Base-by-base conservation (phyloP, 2,888 invertebrate species). In the Drosophila limbata region DNA sequence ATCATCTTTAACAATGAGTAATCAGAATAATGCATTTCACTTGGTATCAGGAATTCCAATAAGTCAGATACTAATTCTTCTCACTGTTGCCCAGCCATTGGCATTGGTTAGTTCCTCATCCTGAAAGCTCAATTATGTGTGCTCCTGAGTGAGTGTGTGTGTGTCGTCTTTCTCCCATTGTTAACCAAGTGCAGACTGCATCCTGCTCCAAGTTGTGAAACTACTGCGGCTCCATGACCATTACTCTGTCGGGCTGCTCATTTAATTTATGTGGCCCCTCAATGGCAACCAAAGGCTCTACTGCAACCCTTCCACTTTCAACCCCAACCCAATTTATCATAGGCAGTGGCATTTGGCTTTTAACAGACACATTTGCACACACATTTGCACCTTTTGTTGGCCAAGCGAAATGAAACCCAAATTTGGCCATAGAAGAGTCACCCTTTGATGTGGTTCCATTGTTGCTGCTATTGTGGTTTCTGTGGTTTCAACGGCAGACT, bases 311-410 rank as follows among this genome's bases (percentile, higher is more conserved):
- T 17, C 5, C 17, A 35, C 10, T 1, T 48, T 15, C 8, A 17
- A 8, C n/a, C 11, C 1, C 19, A 37, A 21, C 33, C 59, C 52
- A 67, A 79, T 84, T 64, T 73, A 70, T 62, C 65, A 75, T 57
- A 48, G 55, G 65, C 19, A 47, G 47, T 50, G 31, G 42, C 50
- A 60, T 52, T 39, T 35, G 67, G 57, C 61, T 62, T 77, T 79
- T 65, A 63, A 62, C 73, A 62, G 52, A 73, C 65, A 66, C 68
- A 80, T 76, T 83, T 80, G 51, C 78, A 66, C 70, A 70, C 56
- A 47, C 42, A 60, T 67, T 74, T 79, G 60, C 71, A 79, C 70
- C 77, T 79, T 67, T 66, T 74, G 65, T 70, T 10, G 60, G 31
- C 31, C 55, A 53, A 35, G 45, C 56, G 44, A 52, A 70, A 69